Conservation (phyloP, 2,888 invertebrate genomes). For the Ashinkailepas kermadecensis region DNA sequence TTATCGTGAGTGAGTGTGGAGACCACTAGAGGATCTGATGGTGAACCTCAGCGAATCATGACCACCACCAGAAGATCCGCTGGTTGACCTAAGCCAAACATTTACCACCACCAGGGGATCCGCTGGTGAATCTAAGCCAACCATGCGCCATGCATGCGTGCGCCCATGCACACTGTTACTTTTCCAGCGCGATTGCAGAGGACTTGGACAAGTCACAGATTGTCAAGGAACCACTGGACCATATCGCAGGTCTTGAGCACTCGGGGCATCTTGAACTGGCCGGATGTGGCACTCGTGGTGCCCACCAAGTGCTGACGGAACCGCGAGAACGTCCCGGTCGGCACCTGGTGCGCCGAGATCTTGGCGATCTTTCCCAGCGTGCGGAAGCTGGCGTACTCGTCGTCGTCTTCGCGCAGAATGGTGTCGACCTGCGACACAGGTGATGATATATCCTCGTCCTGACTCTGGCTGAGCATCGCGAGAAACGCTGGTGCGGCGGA, state of each 20-base stretch:
- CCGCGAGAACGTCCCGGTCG: not conserved
- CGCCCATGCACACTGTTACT: too few species aligned
- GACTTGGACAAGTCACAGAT: not conserved
- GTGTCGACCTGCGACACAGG: not conserved
- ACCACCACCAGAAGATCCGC: too few species aligned
- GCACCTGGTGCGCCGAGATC: not conserved
- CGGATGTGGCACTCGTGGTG: not conserved
- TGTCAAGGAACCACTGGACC: not conserved
- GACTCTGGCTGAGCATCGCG: too few species aligned
- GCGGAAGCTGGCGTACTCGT: not conserved
- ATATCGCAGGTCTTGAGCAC: not conserved
- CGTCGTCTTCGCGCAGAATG: not conserved
- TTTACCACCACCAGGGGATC: not conserved
- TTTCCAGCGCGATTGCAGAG: too few species aligned
- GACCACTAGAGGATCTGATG: too few species aligned
- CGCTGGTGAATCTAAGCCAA: not conserved
- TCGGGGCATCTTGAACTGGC: slow-evolving; percentile 21
- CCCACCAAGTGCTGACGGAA: not conserved
- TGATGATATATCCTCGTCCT: too few species aligned
- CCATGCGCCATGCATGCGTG: not conserved
- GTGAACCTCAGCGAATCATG: not conserved
- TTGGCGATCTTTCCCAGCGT: not conserved
- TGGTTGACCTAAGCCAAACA: not conserved
- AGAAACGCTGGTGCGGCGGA: too few species aligned
- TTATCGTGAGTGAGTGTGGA: too few species aligned